Conservation (phyloP, 35 echinoderm and acorn worm species). For the Ophiothrix spiculata region DNA sequence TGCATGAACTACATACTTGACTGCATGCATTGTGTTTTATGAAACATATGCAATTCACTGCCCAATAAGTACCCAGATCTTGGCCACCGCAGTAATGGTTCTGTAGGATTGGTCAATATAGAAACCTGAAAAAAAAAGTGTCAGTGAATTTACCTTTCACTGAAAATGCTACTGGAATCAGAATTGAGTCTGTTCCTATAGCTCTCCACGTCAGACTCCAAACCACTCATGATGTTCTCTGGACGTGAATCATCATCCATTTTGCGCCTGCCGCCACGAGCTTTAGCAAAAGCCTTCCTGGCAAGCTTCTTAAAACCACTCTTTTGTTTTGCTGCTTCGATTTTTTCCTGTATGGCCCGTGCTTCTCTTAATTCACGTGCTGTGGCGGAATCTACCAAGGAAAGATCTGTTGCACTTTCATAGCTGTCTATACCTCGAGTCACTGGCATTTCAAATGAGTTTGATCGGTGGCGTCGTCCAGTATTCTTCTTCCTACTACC, state of each 20-base stretch:
- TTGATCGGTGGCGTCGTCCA: not conserved
- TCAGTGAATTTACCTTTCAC: not conserved
- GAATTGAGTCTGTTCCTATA: not conserved
- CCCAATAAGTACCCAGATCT: too few species aligned
- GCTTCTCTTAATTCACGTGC: not conserved
- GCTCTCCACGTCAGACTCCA: not conserved
- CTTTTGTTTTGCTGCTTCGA: not conserved
- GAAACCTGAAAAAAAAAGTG: not conserved
- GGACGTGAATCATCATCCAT: not conserved
- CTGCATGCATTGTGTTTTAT: too few species aligned
- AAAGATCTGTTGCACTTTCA: not conserved
- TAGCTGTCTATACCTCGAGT: not conserved
- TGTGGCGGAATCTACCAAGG: not conserved
- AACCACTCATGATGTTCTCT: not conserved
- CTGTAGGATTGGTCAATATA: not conserved
- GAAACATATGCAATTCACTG: not conserved
- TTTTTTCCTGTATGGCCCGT: not conserved
- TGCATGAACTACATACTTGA: too few species aligned
- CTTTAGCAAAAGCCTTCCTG: not conserved
- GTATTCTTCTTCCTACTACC: not conserved
- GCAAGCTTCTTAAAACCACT: not conserved
- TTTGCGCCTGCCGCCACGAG: not conserved
- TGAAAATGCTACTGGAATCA: not conserved
- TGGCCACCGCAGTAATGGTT: too few species aligned
- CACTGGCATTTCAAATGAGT: not conserved